Evolutionary conservation across 1,140 invertebrate genomes (phyloP), one percentile per base, ranked within the genome.

Genomic region (Bombyx mandarina): DNA sequence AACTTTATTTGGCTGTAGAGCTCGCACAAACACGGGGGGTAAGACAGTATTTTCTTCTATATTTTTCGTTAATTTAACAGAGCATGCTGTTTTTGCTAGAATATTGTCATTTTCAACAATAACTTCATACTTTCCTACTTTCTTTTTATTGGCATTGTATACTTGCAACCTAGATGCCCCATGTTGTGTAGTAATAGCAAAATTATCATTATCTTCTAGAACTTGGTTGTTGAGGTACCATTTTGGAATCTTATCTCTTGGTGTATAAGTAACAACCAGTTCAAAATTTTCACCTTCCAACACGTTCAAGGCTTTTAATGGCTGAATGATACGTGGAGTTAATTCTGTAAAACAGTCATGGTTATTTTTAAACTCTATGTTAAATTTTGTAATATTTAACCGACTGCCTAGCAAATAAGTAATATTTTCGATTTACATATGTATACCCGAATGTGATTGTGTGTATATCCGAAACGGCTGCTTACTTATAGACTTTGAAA

Each of bases 181-280:
- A 49, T 93, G 91, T 49, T 91, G 89, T n/a, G 89, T 91, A 50
- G 86, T 82, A 44, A 94, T 92, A 44, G 89, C 78, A 61, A 89
- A 91, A 64, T 94, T 92, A 58, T 94, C 91, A 60, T 91, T 90
- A 58, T 91, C 79, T 64, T 90, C 79, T 26, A 99, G 90, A 76
- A 94, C 92, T 65, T 94, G 91, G 45, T 94, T 95, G 84, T 99
- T 97, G 67, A 94, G 93, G 67, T 92, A 94, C 97, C 97, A 99
- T 73, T 91, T 92, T 6, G 98, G 90, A 77, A 93, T 92, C 10
- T 93, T 92, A 61, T 93, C 92, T 51, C 88, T 83, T 18, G 94
- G 93, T 69, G 93, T 92, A 83, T 94, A 95, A 63, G 61, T 89
- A 88, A 64, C 96, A 81, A n/a, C 89, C 82, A 61, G 69, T 65